Percentiles rank a stretch among this genome's conserved stretches.
These are phyloP conservation scores for Peromyscus melanophrys DNA, from an alignment of 2,797 vertebrate species.

Conservation along the genomic window DNA sequence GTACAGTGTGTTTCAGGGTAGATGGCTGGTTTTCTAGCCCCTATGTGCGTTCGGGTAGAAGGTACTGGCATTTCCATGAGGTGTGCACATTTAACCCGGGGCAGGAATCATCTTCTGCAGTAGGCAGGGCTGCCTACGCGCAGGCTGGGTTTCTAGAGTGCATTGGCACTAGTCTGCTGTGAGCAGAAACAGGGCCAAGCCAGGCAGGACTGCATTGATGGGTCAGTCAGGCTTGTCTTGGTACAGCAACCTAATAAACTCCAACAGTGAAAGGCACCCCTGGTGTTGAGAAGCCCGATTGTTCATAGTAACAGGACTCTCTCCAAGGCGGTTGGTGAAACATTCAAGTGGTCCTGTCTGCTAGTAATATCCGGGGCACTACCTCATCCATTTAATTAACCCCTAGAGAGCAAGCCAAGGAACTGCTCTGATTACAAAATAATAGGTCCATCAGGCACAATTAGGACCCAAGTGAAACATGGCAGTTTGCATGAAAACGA, in stretches of 20 bases:
- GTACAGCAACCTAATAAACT: slow-evolving; percentile 82
- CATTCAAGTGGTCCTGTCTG: slow-evolving; percentile 85
- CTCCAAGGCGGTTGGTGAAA: slow-evolving; percentile 80
- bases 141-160: slow-evolving; percentile 74
- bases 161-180: slow-evolving; percentile 64
- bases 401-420: slow-evolving; percentile 90
- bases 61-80: slow-evolving; percentile 80
- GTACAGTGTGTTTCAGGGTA: slow-evolving; percentile 81
- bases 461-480: slow-evolving; percentile 92
- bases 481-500: slow-evolving; percentile 91
- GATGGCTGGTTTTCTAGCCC: slow-evolving; percentile 81
- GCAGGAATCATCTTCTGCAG: slow-evolving; percentile 85
- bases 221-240: slow-evolving; percentile 71
- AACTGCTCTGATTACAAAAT: slow-evolving; percentile 91
- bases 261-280: slow-evolving; percentile 66
- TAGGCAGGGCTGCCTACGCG: slow-evolving; percentile 74
- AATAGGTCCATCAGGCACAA: slow-evolving; percentile 95
- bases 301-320: slow-evolving; percentile 80
- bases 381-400: slow-evolving; percentile 93
- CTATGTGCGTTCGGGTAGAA: slow-evolving; percentile 79
- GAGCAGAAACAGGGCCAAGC: slow-evolving; percentile 10
- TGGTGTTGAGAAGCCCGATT: slow-evolving; percentile 72
- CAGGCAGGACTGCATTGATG: slow-evolving; percentile 41
- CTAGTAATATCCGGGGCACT: slow-evolving; percentile 85
- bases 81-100: slow-evolving; percentile 84